These are phyloP conservation scores for Diadophis punctatus DNA, from an alignment of 2,113 vertebrate species.

Conservation along the genomic window DNA sequence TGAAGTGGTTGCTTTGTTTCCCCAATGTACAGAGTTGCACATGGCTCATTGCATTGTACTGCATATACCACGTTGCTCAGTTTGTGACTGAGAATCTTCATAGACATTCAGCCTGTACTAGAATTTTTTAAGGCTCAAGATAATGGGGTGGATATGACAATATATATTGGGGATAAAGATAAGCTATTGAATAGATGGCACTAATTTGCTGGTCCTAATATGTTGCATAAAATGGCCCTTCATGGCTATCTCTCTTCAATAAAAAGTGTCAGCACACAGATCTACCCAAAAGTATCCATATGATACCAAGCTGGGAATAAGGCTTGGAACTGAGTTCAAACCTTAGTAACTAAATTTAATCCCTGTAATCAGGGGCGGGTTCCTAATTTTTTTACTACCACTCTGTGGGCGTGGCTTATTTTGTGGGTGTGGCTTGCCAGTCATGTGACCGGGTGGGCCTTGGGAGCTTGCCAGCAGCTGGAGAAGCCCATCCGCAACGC, in stretches of 20 bases:
- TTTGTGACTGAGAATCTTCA: too few relatives aligned
- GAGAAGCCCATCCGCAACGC: too few relatives aligned
- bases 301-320: background rate
- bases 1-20: too few relatives aligned
- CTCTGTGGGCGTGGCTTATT: too few relatives aligned
- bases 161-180: background rate
- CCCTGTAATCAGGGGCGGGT: too few relatives aligned
- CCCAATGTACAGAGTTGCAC: too few relatives aligned
- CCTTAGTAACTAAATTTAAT: background rate
- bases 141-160: background rate
- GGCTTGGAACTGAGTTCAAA: background rate
- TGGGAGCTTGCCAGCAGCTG: too few relatives aligned
- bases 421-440: too few relatives aligned
- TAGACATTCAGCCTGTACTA: background rate
- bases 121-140: background rate
- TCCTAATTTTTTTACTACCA: too few relatives aligned
- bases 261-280: background rate
- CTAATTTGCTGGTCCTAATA: background rate
- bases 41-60: too few relatives aligned
- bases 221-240: background rate
- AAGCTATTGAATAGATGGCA: background rate
- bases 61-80: too few relatives aligned
- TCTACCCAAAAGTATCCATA: background rate
- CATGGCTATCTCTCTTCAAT: background rate
- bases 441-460: too few relatives aligned